Percentiles rank a stretch among this genome's conserved stretches.
Evolutionary conservation across 2,113 vertebrate genomes (phyloP).

Genomic region (Chamaetylas fuelleborni): DNA sequence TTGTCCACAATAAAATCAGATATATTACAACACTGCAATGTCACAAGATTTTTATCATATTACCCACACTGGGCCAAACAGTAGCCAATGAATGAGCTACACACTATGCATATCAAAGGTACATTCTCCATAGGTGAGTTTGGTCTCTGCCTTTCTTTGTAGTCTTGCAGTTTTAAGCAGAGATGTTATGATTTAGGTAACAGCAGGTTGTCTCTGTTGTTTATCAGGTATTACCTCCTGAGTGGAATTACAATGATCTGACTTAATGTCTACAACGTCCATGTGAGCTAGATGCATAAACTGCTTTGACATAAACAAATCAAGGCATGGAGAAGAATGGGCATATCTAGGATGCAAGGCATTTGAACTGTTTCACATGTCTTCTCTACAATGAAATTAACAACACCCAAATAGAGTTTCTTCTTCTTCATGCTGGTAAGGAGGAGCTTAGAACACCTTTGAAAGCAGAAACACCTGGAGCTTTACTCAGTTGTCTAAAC

Average conservation of each 20-base stretch:
- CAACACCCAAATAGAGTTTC: not conserved
- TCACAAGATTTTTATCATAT: not conserved
- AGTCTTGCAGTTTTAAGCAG: not conserved
- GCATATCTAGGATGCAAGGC: not conserved
- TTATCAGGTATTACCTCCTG: not conserved
- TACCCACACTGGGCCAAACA: not conserved
- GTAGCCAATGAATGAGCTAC: not conserved
- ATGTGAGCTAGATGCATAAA: not conserved
- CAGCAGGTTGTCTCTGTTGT: not conserved
- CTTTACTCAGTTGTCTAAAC: not conserved
- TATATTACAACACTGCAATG: not conserved
- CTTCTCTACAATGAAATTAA: not conserved
- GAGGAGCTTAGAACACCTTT: not conserved
- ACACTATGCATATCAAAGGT: not conserved
- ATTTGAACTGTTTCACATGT: not conserved
- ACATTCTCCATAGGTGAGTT: not conserved
- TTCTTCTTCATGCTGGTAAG: not conserved
- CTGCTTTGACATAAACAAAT: not conserved
- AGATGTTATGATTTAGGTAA: not conserved
- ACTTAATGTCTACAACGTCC: not conserved
- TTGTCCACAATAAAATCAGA: not conserved
- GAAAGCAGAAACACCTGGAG: accelerated
- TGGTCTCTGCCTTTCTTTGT: not conserved
- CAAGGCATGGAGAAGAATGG: not conserved
- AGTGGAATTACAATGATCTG: not conserved